A percentile compares a stretch with the other conserved stretches of the same genome.
Evolutionary conservation across 2,888 invertebrate genomes (phyloP).

Genomic region (Oscheius sp.): DNA sequence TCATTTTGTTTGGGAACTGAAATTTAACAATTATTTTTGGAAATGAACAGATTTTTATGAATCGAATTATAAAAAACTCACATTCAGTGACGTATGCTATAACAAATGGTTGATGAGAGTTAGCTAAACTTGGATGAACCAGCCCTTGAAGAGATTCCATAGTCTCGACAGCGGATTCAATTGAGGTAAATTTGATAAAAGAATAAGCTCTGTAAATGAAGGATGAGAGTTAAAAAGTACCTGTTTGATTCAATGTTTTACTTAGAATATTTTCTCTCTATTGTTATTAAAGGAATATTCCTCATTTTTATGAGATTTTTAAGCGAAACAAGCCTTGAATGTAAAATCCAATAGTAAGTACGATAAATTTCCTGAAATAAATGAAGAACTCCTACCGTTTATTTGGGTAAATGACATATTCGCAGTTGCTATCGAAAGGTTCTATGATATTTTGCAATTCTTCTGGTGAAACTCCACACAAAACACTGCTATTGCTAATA

Average conservation of each 20-base stretch:
- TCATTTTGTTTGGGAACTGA: slow-evolving; percentile 44
- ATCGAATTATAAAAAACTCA: slow-evolving; percentile 24
- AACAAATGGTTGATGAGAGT: slow-evolving; percentile 55
- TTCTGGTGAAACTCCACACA: slow-evolving; percentile 58
- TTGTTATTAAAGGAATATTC: no score
- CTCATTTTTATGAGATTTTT: no score
- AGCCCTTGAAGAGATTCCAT: slow-evolving; percentile 47
- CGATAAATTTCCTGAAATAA: background rate
- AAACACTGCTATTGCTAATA: slow-evolving; percentile 58
- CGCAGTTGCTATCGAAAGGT: slow-evolving; percentile 36
- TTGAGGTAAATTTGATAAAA: slow-evolving; percentile 49
- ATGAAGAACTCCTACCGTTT: slow-evolving; percentile 33
- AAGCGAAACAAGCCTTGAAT: no score
- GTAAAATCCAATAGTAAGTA: no score
- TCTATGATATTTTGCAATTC: slow-evolving; percentile 55
- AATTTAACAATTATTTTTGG: no score
- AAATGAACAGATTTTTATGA: no score
- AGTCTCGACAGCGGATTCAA: slow-evolving; percentile 39
- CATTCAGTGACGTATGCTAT: slow-evolving; percentile 48
- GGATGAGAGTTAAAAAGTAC: no score
- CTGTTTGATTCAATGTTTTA: no score
- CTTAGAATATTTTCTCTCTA: no score
- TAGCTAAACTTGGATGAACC: slow-evolving; percentile 34
- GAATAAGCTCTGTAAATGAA: slow-evolving; percentile 52
- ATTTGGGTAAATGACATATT: slow-evolving; percentile 57